Conservation (phyloP, 2,888 invertebrate species). For the Ochropleura leucogaster region DNA sequence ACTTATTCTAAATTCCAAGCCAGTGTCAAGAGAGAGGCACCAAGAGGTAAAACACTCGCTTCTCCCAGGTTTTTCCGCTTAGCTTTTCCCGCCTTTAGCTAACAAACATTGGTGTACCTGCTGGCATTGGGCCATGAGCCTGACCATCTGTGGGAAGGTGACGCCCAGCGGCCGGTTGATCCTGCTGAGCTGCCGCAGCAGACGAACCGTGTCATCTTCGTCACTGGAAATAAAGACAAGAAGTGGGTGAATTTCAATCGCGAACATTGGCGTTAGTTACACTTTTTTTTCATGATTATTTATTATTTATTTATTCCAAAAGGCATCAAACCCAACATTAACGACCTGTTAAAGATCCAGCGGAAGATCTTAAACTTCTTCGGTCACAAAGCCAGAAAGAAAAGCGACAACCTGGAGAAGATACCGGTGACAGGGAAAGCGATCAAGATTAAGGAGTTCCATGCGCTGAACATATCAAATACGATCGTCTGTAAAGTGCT, state of each 20-base stretch:
- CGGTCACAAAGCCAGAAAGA: too few species aligned
- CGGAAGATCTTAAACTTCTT: too few species aligned
- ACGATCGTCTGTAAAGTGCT: too few species aligned
- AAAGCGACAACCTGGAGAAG: too few species aligned
- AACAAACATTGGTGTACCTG: constrained; percentile 86
- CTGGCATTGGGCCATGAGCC: constrained; percentile 95
- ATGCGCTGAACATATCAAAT: too few species aligned
- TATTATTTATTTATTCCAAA: too few species aligned
- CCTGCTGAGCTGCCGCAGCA: constrained; percentile 91
- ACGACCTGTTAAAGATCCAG: too few species aligned
- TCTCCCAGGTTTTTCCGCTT: neutral
- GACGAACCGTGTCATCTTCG: constrained; percentile 92
- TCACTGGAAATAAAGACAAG: constrained; percentile 88
- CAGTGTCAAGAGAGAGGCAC: neutral
- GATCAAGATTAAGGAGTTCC: too few species aligned
- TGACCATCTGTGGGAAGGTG: constrained; percentile 94
- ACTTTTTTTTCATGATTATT: too few species aligned
- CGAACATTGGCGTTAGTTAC: too few species aligned
- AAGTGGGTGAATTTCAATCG: neutral
- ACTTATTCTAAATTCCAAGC: neutral
- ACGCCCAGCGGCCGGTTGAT: constrained; percentile 92
- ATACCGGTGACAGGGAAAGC: too few species aligned
- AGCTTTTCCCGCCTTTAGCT: neutral
- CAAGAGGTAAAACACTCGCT: neutral
- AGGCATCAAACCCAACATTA: too few species aligned